Base-by-base conservation (phyloP, 2,888 invertebrate species). In the Meteorus cinctellus region DNA sequence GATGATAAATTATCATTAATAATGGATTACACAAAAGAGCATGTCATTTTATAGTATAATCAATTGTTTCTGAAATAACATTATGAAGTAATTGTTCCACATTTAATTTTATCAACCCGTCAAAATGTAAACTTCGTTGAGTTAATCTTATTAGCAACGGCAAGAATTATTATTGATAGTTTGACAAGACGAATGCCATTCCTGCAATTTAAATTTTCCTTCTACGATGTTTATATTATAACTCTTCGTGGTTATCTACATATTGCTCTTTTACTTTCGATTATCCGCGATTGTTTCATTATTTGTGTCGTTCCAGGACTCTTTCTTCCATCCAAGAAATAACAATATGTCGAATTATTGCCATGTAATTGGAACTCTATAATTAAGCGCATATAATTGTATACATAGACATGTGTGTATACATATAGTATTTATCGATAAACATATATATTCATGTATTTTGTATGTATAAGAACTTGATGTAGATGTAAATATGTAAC, bases 361-460 rank as follows among this genome's bases (percentile, higher is more conserved):
- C 34, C 34, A 72, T 76, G 60, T 41, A n/a, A 65, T 12, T 62
- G 34, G 59, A 68, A 74, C 31, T 16, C 27, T 65, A 36, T 63
- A 31, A 63, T 65, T 45, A 60, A 60, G 66, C 66, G 71, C 66
- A 59, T 66, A 24, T 67, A 73, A 71, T 73, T 80, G 79, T 80
- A 79, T 81, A 81, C 79, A 78, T 81, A 79, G 55, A 84, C 81
- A 79, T 74, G 69, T 79, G 80, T 74, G 79, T 80, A 79, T 80
- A 80, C 76, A 78, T 81, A 81, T 77, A 81, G 80, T 80, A 83
- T 79, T 79, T 81, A 78, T 81, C 77, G 81, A 81, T 81, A 79
- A 79, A 78, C 79, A 81, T 80, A 79, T 80, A 76, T 79, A 81
- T 78, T 73, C 78, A 77, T 80, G 74, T 81, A 77, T 60, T 74